These are phyloP conservation scores for Acanthopleura granulata DNA, from an alignment of 2,888 invertebrate species.

Conservation along the genomic window DNA sequence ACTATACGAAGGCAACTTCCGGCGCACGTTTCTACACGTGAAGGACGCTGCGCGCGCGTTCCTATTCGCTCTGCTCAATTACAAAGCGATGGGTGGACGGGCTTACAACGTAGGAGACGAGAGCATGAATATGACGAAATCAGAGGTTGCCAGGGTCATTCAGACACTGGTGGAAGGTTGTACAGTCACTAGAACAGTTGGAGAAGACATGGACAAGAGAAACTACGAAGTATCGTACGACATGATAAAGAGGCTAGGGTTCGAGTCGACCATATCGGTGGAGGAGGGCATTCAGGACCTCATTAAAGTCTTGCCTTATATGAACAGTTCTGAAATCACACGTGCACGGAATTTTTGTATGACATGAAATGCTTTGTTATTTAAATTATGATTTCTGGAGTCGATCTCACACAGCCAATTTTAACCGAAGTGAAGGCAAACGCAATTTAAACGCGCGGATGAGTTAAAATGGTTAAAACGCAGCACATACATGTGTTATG, in stretches of 20 bases:
- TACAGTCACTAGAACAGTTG: slow-evolving; percentile 53
- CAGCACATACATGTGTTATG: no score
- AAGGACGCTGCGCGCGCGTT: slow-evolving; percentile 67
- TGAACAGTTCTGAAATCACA: slow-evolving; percentile 38
- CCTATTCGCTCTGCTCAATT: slow-evolving; percentile 62
- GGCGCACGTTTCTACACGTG: slow-evolving; percentile 67
- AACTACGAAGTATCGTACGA: slow-evolving; percentile 68
- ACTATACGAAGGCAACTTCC: slow-evolving; percentile 65
- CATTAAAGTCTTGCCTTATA: slow-evolving; percentile 59
- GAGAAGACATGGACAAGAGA: slow-evolving; percentile 68
- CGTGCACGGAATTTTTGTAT: slow-evolving; percentile 44
- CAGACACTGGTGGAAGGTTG: slow-evolving; percentile 56
- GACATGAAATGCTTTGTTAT: no score
- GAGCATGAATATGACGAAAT: slow-evolving; percentile 67
- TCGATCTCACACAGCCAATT: no score
- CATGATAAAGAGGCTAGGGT: slow-evolving; percentile 63
- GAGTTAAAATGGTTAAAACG: no score
- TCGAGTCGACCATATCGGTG: slow-evolving; percentile 56
- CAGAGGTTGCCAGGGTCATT: slow-evolving; percentile 59
- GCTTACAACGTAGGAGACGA: slow-evolving; percentile 69
- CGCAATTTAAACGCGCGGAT: no score
- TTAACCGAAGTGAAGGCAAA: no score
- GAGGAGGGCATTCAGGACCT: slow-evolving; percentile 63
- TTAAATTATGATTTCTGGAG: no score
- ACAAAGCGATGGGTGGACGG: slow-evolving; percentile 59